Base-by-base conservation (phyloP, 2,113 vertebrate genomes). In the Dolichallabes microphthalmus region DNA sequence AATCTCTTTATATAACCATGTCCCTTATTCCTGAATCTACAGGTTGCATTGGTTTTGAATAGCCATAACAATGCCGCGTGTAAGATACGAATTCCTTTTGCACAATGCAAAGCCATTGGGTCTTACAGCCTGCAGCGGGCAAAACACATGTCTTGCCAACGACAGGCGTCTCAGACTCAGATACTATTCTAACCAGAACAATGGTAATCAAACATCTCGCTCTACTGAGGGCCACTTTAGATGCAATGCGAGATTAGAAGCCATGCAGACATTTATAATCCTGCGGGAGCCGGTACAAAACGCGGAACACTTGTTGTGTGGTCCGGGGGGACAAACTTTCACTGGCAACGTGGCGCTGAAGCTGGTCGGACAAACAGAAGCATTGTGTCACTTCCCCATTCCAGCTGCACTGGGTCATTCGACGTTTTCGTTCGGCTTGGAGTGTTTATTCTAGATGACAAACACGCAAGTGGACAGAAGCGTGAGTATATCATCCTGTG, bases 291-390 rank as follows among this genome's bases (percentile, higher is more conserved):
- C 88, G 84, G 85, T 91, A 94, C 94, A 95, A 94, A 94, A 90
- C 91, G 93, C 90, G 92, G 93, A 95, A 94, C 91, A 92, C 91
- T 92, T 92, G 93, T 94, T 93, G 92, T 95, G 89, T 90, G 89
- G 80, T 86, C 83, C 74, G 57, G 25, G 74, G 88, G 88, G 86
- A 92, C 89, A 91, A 90, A 89, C 82, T 68, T 86, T 86, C 90
- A 88, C 86, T 90, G 86, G 87, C 78, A 87, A 58, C 86, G 79
- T 89, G 85, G 79, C 77, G 75, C 58, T 92, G 93, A 90, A 88
- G 91, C 88, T 89, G 73, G 82, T 84, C 86, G 87, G 92, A 94
- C 91, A 94, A 93, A 91, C 80, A 83, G 61, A 88, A 82, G 83
- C 83, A 91, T 92, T 93, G 91, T 92, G 90, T 90, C 84, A 86